Percentiles rank a stretch among this genome's conserved stretches.
Conservation (phyloP, 2,113 vertebrate species). For the Silurus asotus region DNA sequence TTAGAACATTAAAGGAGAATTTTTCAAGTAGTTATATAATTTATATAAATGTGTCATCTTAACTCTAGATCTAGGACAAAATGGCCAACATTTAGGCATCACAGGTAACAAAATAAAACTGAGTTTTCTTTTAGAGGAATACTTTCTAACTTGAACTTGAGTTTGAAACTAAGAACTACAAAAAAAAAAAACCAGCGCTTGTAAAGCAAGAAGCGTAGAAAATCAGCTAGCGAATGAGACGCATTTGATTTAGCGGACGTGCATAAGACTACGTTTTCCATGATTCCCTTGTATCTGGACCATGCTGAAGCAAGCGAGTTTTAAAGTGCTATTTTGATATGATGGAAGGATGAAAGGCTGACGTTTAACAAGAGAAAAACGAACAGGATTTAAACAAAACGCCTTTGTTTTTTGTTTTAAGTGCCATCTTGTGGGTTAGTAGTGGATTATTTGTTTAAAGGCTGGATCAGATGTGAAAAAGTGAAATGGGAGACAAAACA, state of each 20-base stretch:
- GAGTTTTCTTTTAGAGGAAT: background rate
- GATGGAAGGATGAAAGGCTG: slow-evolving; percentile 33
- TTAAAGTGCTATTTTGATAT: slow-evolving; percentile 59
- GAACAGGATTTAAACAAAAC: slow-evolving; percentile 42
- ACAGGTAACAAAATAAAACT: background rate
- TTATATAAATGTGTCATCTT: background rate
- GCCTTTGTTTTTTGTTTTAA: slow-evolving; percentile 27
- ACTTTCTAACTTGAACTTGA: background rate
- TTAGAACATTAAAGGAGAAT: background rate
- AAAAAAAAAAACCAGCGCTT: background rate
- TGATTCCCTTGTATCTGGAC: slow-evolving; percentile 50
- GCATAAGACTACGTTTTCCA: slow-evolving; percentile 55
- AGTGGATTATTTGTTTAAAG: slow-evolving; percentile 37
- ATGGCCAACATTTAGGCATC: background rate
- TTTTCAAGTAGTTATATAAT: background rate
- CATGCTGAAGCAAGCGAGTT: slow-evolving; percentile 49
- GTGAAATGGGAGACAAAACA: background rate
- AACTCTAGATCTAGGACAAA: background rate
- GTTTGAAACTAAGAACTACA: too few relatives aligned
- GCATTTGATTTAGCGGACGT: slow-evolving; percentile 22
- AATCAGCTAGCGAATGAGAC: slow-evolving; percentile 3
- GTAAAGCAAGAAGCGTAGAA: background rate
- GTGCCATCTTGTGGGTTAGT: slow-evolving; percentile 51
- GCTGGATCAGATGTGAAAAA: slow-evolving; percentile 50
- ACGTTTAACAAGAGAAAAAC: background rate